phyloP scores from a whole-genome alignment of 2,113 vertebrate species.

The Platanista minor region DNA sequence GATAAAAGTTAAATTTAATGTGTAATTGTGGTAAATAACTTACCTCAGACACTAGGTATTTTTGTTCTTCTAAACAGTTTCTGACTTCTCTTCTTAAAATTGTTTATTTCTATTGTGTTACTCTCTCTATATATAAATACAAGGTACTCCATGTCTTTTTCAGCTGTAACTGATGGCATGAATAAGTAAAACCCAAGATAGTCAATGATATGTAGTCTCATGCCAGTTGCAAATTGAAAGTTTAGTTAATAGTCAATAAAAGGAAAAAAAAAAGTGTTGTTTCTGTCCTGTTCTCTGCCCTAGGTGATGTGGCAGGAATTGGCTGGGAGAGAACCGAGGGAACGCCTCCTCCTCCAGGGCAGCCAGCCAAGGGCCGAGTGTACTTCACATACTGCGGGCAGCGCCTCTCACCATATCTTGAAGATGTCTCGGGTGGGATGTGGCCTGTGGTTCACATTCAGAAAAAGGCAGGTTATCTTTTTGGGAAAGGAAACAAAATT shows the following conservation, averaged over 20 bases:
- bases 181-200: neutral
- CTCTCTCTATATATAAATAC: neutral
- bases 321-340: conserved; percentile 98
- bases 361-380: conserved; percentile 96
- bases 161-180: neutral
- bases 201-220: neutral
- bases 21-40: neutral
- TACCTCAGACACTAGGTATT: neutral
- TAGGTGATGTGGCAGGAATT: conserved; percentile 94
- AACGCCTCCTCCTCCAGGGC: conserved; percentile 94
- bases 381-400: conserved; percentile 98
- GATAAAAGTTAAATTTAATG: neutral
- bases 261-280: neutral
- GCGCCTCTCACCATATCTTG: conserved; percentile 90
- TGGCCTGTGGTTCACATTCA: conserved; percentile 99
- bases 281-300: conserved; percentile 40
- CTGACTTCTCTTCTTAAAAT: neutral
- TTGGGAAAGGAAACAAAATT: conserved; percentile 11
- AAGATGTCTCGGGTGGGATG: conserved; percentile 98
- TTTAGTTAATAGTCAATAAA: neutral
- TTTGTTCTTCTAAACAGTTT: neutral
- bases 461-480: conserved; percentile 88
- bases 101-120: neutral
- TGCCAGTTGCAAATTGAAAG: neutral
- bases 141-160: neutral